These are phyloP conservation scores for Elgonia sp. DNA, from an alignment of 2,888 invertebrate species.

Conservation along the genomic window DNA sequence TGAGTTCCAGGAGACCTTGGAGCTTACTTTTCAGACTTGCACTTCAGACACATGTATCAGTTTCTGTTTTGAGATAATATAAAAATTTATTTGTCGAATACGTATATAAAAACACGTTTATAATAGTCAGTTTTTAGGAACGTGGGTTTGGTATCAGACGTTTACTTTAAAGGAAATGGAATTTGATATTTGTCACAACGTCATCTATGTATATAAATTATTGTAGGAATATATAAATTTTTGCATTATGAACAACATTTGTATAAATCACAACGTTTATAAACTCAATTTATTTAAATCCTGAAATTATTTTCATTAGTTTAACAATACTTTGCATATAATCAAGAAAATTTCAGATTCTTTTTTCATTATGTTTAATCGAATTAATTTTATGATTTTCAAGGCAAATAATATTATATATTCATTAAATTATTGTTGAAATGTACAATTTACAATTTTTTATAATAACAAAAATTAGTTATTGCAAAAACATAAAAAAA, in stretches of 20 bases:
- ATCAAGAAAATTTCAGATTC: no score
- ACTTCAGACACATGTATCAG: conserved; percentile 25
- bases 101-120: background rate
- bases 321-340: no score
- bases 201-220: background rate
- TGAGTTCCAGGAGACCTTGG: conserved; percentile 45
- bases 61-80: conserved; percentile 18
- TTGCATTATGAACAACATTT: background rate
- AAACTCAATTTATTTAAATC: no score
- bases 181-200: conserved; percentile 1
- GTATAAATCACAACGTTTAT: no score
- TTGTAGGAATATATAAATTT: background rate
- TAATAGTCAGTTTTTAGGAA: conserved; percentile 1
- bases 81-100: conserved; percentile 1
- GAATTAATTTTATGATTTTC: no score
- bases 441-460: no score
- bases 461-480: no score
- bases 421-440: no score
- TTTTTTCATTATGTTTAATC: no score
- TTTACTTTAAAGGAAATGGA: background rate
- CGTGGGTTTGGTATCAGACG: background rate
- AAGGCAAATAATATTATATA: no score
- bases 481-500: no score
- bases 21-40: conserved; percentile 21
- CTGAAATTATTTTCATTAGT: no score